These are phyloP conservation scores for Meloidogyne exigua DNA, from an alignment of 1,140 invertebrate genomes.

Conservation along the genomic window DNA sequence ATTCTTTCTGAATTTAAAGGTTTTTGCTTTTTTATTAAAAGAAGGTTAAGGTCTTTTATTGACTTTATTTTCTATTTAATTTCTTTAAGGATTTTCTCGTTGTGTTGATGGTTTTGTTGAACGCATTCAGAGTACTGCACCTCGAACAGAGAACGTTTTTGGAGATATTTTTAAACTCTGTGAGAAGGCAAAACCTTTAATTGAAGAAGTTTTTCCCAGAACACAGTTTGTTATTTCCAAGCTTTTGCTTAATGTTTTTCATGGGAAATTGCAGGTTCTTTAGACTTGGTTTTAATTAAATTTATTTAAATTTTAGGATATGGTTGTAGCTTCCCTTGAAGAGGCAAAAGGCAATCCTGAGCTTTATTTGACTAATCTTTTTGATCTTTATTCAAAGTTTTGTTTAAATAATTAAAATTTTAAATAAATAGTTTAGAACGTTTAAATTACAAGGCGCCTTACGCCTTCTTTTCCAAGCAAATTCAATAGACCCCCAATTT, in stretches of 20 bases:
- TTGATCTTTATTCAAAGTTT: slow-evolving; percentile 83
- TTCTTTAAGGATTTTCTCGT: slow-evolving; percentile 73
- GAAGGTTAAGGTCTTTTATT: background rate
- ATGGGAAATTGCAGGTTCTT: slow-evolving; percentile 77
- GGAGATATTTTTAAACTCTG: slow-evolving; percentile 85
- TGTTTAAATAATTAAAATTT: slow-evolving; percentile 70
- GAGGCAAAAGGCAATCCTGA: slow-evolving; percentile 75
- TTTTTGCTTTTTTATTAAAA: background rate
- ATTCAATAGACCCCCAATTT: slow-evolving; percentile 38
- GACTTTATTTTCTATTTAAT: too few species aligned
- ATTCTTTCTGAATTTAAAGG: slow-evolving; percentile 90
- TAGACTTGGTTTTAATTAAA: background rate
- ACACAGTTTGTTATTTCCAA: slow-evolving; percentile 96
- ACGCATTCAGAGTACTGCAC: slow-evolving; percentile 74
- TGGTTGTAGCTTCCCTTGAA: slow-evolving; percentile 76
- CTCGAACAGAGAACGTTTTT: slow-evolving; percentile 82
- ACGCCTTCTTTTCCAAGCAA: slow-evolving; percentile 75
- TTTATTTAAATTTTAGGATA: slow-evolving; percentile 67
- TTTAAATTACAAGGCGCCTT: slow-evolving; percentile 75
- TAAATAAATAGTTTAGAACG: slow-evolving; percentile 75
- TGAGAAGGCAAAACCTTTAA: slow-evolving; percentile 80
- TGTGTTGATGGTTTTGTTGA: slow-evolving; percentile 96
- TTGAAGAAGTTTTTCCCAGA: slow-evolving; percentile 89
- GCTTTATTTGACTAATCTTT: slow-evolving; percentile 81
- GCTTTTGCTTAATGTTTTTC: slow-evolving; percentile 93